These are phyloP conservation scores for Charaxes varanes DNA, from an alignment of 1,140 invertebrate species.

Conservation along the genomic window DNA sequence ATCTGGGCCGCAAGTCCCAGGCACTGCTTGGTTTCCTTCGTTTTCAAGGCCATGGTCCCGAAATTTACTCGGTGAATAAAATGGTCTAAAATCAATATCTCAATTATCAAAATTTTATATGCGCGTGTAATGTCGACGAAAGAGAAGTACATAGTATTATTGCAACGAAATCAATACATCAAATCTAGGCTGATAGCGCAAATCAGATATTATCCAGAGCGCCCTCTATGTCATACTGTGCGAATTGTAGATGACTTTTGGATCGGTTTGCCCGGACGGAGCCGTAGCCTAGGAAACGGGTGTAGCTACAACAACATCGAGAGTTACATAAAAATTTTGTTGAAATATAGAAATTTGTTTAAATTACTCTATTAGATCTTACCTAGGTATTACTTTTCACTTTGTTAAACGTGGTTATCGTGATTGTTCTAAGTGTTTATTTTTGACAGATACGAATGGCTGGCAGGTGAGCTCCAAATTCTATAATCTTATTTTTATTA, in stretches of 20 bases:
- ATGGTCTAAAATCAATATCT: too few relatives aligned
- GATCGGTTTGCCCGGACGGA: constrained; percentile 20
- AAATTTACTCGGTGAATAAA: too few relatives aligned
- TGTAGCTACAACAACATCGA: constrained; percentile 70
- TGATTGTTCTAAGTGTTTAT: constrained; percentile 26
- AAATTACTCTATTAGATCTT: constrained; percentile 6
- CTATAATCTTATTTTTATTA: too few relatives aligned
- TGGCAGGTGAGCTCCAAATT: constrained; percentile 51
- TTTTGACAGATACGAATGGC: constrained; percentile 63
- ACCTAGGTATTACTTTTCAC: constrained; percentile 2
- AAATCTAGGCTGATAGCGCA: too few relatives aligned
- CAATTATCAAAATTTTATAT: too few relatives aligned
- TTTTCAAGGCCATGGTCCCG: too few relatives aligned
- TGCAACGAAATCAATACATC: neutral
- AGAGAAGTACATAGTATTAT: too few relatives aligned
- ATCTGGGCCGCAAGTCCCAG: too few relatives aligned
- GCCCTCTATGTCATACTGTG: constrained; percentile 20
- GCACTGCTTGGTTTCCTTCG: too few relatives aligned
- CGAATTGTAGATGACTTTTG: constrained; percentile 9
- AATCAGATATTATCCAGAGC: too few relatives aligned
- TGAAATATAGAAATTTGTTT: constrained; percentile 8
- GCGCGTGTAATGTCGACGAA: too few relatives aligned
- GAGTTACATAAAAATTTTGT: constrained; percentile 52
- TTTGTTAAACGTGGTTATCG: constrained; percentile 4
- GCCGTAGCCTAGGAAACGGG: constrained; percentile 71